A percentile compares a stretch with the other conserved stretches of the same genome.
Conservation (phyloP, 2,113 vertebrate genomes). For the Chitala chitala region DNA sequence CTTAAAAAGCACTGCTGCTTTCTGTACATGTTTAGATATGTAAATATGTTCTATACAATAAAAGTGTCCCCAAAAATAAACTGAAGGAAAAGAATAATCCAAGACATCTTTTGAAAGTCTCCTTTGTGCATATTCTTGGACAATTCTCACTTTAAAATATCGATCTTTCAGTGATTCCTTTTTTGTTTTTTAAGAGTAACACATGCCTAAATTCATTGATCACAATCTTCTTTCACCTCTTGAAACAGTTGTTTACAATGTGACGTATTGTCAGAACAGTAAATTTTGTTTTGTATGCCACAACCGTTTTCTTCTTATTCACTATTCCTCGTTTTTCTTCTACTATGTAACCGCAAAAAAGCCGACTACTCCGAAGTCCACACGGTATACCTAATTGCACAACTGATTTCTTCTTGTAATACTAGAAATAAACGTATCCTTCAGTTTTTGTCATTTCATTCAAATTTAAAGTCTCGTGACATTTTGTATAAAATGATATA, state of each 20-base stretch:
- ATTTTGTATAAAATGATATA: slow-evolving; percentile 44
- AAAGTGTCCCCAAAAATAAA: slow-evolving; percentile 88
- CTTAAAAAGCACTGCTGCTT: slow-evolving; percentile 92
- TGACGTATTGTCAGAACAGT: slow-evolving; percentile 77
- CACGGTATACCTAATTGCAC: slow-evolving; percentile 52
- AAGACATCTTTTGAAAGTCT: slow-evolving; percentile 82
- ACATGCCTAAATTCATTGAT: slow-evolving; percentile 80
- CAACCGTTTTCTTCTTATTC: slow-evolving; percentile 42
- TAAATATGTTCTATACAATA: slow-evolving; percentile 97
- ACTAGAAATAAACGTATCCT: slow-evolving; percentile 48
- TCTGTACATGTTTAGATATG: slow-evolving; percentile 92
- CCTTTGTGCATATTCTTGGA: slow-evolving; percentile 93
- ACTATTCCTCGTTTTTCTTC: slow-evolving; percentile 44
- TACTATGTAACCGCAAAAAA: slow-evolving; percentile 48
- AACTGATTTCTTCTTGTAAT: slow-evolving; percentile 53
- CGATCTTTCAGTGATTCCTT: slow-evolving; percentile 68
- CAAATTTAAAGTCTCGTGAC: slow-evolving; percentile 32
- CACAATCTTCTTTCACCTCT: slow-evolving; percentile 46
- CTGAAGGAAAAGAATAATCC: slow-evolving; percentile 85
- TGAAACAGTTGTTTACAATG: slow-evolving; percentile 52
- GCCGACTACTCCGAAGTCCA: slow-evolving; percentile 54
- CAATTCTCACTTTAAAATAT: slow-evolving; percentile 50
- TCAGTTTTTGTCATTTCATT: slow-evolving; percentile 38
- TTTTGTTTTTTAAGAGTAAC: slow-evolving; percentile 64
- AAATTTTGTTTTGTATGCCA: slow-evolving; percentile 56